phyloP scores from a whole-genome alignment of 2,888 invertebrate species.

The Mesochorus sp. region DNA sequence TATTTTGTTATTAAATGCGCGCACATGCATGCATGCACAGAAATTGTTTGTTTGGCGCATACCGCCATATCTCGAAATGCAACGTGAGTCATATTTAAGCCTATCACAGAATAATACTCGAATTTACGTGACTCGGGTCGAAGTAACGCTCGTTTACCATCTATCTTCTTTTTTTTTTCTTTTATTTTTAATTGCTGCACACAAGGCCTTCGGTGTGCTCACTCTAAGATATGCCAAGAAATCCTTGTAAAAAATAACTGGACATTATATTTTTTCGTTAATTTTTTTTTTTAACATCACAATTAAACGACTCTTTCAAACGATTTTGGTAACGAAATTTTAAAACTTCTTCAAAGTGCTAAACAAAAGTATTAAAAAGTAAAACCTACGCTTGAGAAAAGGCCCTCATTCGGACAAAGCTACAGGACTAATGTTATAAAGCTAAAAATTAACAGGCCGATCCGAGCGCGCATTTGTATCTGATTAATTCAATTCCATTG shows the following conservation, averaged over 20 bases:
- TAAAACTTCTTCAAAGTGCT: too few species aligned
- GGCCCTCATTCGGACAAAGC: too few species aligned
- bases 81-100: not conserved
- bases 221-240: not conserved
- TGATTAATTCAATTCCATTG: too few species aligned
- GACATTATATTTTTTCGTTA: not conserved
- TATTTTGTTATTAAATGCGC: not conserved
- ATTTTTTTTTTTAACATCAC: not conserved
- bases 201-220: not conserved
- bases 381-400: too few species aligned
- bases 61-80: not conserved
- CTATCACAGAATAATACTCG: slow-evolving; percentile 6
- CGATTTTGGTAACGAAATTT: too few species aligned
- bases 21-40: not conserved
- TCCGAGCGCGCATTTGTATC: too few species aligned
- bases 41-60: not conserved
- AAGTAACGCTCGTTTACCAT: slow-evolving; percentile 44
- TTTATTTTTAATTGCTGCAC: not conserved
- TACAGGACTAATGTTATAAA: too few species aligned
- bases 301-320: too few species aligned
- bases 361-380: too few species aligned
- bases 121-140: slow-evolving; percentile 53
- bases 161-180: slow-evolving; percentile 19
- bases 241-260: not conserved
- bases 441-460: too few species aligned